Percentiles rank a stretch among this genome's conserved stretches.
Conservation (phyloP, 2,113 vertebrate genomes). For the Odontesthes bonariensis region DNA sequence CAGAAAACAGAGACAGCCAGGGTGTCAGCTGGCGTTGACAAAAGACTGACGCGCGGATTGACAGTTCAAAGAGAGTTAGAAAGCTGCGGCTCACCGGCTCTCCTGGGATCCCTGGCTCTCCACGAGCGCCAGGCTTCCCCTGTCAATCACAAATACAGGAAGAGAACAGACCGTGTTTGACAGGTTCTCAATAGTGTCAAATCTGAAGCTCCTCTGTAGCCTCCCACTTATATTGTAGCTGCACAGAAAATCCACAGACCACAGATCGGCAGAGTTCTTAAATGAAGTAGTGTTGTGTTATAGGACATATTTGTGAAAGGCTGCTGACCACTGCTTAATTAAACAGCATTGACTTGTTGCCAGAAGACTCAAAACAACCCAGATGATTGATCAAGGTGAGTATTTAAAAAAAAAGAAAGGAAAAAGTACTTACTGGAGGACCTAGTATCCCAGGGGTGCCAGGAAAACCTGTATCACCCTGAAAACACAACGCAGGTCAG, state of each 20-base stretch:
- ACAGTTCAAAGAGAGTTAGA: slow-evolving; percentile 75
- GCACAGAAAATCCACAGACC: slow-evolving; percentile 23
- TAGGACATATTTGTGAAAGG: slow-evolving; percentile 11
- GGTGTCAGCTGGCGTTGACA: slow-evolving; percentile 65
- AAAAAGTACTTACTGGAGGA: slow-evolving; percentile 80
- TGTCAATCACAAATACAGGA: slow-evolving; percentile 78
- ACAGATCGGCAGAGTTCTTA: slow-evolving; percentile 8
- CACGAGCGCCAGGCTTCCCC: slow-evolving; percentile 91
- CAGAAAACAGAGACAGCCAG: slow-evolving; percentile 62
- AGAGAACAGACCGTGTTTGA: slow-evolving; percentile 60
- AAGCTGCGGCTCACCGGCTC: slow-evolving; percentile 89
- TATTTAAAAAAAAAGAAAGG: not conserved
- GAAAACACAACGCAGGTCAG: slow-evolving; percentile 55
- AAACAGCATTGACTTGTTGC: slow-evolving; percentile 39
- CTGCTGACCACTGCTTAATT: slow-evolving; percentile 25
- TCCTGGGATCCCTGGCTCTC: slow-evolving; percentile 90
- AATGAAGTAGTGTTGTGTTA: not conserved
- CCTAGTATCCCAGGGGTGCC: slow-evolving; percentile 84
- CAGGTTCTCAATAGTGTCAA: slow-evolving; percentile 65
- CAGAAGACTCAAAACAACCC: slow-evolving; percentile 45
- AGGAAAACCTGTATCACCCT: slow-evolving; percentile 89
- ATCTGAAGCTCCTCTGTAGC: slow-evolving; percentile 47
- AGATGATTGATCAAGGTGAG: slow-evolving; percentile 44
- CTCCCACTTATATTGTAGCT: slow-evolving; percentile 46
- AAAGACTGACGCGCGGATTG: slow-evolving; percentile 68